A percentile compares a stretch with the other conserved stretches of the same genome.
These are phyloP conservation scores for Notocelia uddmanniana DNA, from an alignment of 2,888 invertebrate species.

Conservation along the genomic window DNA sequence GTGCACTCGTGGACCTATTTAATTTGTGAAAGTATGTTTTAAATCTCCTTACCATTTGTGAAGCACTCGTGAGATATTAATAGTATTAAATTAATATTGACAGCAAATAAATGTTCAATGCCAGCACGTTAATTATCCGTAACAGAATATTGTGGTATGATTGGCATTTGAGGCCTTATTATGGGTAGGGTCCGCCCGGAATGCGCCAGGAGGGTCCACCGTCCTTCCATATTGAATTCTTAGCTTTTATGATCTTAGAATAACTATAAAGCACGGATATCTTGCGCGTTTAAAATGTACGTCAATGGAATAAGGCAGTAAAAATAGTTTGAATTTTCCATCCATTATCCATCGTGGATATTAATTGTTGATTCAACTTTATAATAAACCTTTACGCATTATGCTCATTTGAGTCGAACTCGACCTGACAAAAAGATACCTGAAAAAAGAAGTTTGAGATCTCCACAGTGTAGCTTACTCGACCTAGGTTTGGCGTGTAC, in stretches of 20 bases:
- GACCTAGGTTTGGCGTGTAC: too few species aligned
- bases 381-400: too few species aligned
- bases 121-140: constrained; percentile 47
- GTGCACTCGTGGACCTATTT: too few species aligned
- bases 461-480: too few species aligned
- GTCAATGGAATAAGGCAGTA: background rate
- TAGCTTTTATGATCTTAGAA: constrained; percentile 51
- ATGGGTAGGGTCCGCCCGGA: constrained; percentile 54
- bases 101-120: constrained; percentile 20
- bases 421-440: too few species aligned
- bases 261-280: constrained; percentile 27
- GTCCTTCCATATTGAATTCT: constrained; percentile 63
- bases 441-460: too few species aligned
- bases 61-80: background rate
- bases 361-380: too few species aligned
- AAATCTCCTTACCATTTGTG: background rate
- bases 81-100: constrained; percentile 21
- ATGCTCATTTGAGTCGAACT: too few species aligned
- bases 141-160: constrained; percentile 54
- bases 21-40: background rate
- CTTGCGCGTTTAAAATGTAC: constrained; percentile 10
- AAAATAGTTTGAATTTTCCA: too few species aligned
- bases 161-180: constrained; percentile 65
- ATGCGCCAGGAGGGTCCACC: constrained; percentile 57
- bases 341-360: too few species aligned